Conservation (phyloP, 2,113 vertebrate species). For the Geothlypis trichas region DNA sequence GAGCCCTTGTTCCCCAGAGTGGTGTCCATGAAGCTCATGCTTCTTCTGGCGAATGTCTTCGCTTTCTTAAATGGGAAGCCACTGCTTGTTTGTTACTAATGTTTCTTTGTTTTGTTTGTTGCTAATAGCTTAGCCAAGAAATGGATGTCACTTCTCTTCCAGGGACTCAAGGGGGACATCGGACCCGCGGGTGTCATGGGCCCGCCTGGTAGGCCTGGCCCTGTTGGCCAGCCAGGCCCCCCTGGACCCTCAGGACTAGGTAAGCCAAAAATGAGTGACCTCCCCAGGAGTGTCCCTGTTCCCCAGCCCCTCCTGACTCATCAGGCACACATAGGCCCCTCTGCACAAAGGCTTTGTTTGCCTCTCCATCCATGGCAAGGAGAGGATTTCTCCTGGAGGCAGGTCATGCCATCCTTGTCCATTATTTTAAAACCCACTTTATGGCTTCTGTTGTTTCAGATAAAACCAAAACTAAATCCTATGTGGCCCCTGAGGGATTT, state of each 20-base stretch:
- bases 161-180: slow-evolving; percentile 90
- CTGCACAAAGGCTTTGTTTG: background rate
- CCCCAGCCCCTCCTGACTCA: background rate
- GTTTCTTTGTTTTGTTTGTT: background rate
- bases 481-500: background rate
- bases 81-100: background rate
- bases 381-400: background rate
- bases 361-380: background rate
- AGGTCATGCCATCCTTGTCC: background rate
- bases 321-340: fast-evolving
- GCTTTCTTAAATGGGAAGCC: background rate
- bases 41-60: background rate
- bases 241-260: slow-evolving; percentile 87
- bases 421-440: background rate
- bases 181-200: slow-evolving; percentile 84
- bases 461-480: background rate
- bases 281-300: no score
- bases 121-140: background rate
- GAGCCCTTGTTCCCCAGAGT: background rate
- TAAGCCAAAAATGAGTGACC: slow-evolving; percentile 55
- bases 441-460: background rate
- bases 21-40: background rate
- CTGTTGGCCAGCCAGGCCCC: slow-evolving; percentile 86
- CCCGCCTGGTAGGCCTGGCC: slow-evolving; percentile 87
- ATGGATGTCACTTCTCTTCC: slow-evolving; percentile 15